Conservation (phyloP, 2,113 vertebrate genomes). For the Phocoena sinus region DNA sequence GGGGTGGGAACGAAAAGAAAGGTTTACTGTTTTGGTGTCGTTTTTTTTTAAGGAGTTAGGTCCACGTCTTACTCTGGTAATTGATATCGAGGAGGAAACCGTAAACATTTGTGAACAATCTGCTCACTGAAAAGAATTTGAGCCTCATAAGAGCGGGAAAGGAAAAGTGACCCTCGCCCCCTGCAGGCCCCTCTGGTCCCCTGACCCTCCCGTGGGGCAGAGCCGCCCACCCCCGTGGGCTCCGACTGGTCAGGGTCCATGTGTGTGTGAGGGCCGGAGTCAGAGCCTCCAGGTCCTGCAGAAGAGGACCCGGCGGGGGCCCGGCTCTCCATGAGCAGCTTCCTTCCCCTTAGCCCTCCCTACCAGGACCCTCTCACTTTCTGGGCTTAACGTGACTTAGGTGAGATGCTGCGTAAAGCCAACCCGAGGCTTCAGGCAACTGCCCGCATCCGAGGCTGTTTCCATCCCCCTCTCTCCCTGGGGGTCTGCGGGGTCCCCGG, state of each 20-base stretch:
- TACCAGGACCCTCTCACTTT: background rate
- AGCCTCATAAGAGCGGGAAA: fast-evolving
- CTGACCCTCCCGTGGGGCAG: background rate
- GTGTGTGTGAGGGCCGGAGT: background rate
- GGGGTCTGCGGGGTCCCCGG: background rate
- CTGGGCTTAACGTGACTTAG: fast-evolving
- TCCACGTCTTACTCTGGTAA: background rate
- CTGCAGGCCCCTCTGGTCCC: background rate
- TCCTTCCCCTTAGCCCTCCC: background rate
- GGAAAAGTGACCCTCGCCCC: background rate
- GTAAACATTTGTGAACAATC: background rate
- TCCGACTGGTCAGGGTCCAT: fast-evolving
- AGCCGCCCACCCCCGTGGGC: fast-evolving
- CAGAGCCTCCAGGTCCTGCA: background rate
- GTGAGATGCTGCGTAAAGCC: fast-evolving
- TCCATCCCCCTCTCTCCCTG: background rate
- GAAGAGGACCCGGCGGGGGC: too few species aligned
- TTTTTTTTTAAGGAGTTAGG: background rate
- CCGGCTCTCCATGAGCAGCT: fast-evolving
- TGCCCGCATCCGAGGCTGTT: background rate
- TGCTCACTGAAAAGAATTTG: background rate
- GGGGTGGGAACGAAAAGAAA: background rate
- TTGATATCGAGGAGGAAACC: background rate
- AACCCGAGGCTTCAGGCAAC: background rate
- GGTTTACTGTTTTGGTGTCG: background rate